Conservation (phyloP, 37 sponge, comb jelly and placozoan species). For the Hexactinellida sp. region DNA sequence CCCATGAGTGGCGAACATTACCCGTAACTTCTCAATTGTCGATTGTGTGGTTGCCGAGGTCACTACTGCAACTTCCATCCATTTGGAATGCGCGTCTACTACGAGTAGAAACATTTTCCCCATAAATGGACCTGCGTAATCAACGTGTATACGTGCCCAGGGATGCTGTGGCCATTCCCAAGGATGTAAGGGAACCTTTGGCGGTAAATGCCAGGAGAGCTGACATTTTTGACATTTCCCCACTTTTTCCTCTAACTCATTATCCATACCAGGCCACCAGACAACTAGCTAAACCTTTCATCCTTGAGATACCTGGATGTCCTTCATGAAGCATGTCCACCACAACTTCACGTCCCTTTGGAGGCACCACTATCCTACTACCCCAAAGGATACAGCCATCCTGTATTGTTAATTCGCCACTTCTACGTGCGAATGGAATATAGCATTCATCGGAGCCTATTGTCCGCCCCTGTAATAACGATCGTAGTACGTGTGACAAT, state of each 20-base stretch:
- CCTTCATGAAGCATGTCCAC: no score
- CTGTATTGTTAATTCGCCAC: constrained; percentile 1
- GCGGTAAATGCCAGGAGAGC: not conserved
- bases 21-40: constrained; percentile 7
- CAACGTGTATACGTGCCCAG: constrained; percentile 20
- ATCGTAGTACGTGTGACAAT: not conserved
- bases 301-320: no score
- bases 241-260: constrained; percentile 8
- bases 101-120: no score
- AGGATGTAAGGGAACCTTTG: constrained; percentile 14
- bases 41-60: not conserved
- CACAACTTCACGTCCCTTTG: not conserved
- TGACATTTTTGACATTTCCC: not conserved
- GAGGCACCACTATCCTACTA: no score
- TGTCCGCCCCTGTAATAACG: not conserved
- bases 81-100: no score
- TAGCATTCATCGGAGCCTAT: not conserved
- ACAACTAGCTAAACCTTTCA: constrained; percentile 20
- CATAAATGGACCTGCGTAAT: constrained; percentile 16
- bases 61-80: no score
- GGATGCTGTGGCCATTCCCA: constrained; percentile 21
- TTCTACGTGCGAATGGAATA: not conserved
- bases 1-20: constrained; percentile 19
- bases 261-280: constrained; percentile 20
- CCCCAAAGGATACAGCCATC: constrained; percentile 13